Base-by-base conservation (phyloP, 1,140 invertebrate genomes). In the Euura lappo region DNA sequence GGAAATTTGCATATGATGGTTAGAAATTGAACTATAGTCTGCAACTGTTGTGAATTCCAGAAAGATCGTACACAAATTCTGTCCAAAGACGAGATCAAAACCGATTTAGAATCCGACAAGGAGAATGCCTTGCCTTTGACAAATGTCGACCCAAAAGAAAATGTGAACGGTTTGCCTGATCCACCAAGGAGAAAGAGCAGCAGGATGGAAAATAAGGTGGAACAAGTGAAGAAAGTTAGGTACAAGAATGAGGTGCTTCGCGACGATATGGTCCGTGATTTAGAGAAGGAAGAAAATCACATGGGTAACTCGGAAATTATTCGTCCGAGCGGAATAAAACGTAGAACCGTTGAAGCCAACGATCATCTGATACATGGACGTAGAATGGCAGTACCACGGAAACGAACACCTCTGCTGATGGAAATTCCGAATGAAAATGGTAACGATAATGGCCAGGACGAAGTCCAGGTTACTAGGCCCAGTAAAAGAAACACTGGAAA, bases 21-120 rank as follows among this genome's bases (percentile, higher is more conserved):
- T 28, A 28, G 28, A 1, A 28, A 28, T 28, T 28, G 28, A 28
- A 28, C 28, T 28, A 28, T 28, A 28, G 28, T 28, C 28, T 28
- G 28, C 28, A 28, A 28, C 28, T 42, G 66, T 71, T 64, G 70
- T 44, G 42, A 3, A 68, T 68, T 68, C 42, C 44, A 68, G 66
- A 68, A 68, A 68, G 10, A 68, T 13, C 66, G 66, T 8, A 28
- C 13, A 10, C 67, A 43, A 44, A 65, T 11, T 71, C 68, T 44
- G 47, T 73, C 60, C 64, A 72, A 72, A 8, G 70, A 45, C 64
- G 28, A 67, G 1, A 8, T 42, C 43, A 45, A 77, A 43, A 73
- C 11, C 2, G 76, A 80, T 65, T 8, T 6, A 4, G 80, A 83
- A 71, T 81, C 72, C 1, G 74, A 83, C 68, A 83, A 81, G 51